Evolutionary conservation across 1,140 invertebrate species (phyloP).

Genomic region (Hestina assimilis): DNA sequence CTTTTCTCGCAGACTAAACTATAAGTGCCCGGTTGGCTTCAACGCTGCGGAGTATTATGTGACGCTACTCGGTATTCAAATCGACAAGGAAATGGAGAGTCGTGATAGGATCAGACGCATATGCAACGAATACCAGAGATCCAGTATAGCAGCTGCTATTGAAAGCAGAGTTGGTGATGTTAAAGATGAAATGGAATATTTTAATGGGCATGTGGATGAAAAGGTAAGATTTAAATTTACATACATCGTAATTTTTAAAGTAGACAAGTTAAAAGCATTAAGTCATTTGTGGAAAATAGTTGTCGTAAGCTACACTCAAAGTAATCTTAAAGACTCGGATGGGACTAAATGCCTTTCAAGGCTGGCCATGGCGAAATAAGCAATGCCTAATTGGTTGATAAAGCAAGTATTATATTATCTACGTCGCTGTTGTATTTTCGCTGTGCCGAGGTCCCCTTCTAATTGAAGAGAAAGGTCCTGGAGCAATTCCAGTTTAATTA

Average conservation of each 20-base stretch:
- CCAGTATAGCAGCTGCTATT: conserved; percentile 55
- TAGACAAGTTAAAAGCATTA: not conserved
- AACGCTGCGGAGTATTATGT: conserved; percentile 88
- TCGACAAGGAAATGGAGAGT: conserved; percentile 69
- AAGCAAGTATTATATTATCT: too few species aligned
- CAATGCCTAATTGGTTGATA: too few species aligned
- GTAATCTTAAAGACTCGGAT: too few species aligned
- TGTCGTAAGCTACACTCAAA: too few species aligned
- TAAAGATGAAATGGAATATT: conserved; percentile 62
- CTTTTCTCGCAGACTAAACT: conserved; percentile 50
- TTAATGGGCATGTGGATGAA: conserved; percentile 53
- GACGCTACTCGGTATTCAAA: conserved; percentile 79
- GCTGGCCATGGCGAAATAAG: too few species aligned
- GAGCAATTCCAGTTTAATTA: too few species aligned
- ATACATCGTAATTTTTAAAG: not conserved
- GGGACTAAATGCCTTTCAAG: too few species aligned
- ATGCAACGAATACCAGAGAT: conserved; percentile 77
- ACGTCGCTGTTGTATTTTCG: too few species aligned
- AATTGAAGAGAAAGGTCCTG: too few species aligned
- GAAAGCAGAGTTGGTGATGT: conserved; percentile 57
- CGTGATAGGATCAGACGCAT: conserved; percentile 78
- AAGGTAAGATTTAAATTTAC: conserved; percentile 40
- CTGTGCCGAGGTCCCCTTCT: too few species aligned
- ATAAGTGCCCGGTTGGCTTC: conserved; percentile 82
- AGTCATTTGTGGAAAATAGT: too few species aligned